A percentile compares a stretch with the other conserved stretches of the same genome.
Conservation (phyloP, 2,113 vertebrate species). For the Oreochromis tanganicae region DNA sequence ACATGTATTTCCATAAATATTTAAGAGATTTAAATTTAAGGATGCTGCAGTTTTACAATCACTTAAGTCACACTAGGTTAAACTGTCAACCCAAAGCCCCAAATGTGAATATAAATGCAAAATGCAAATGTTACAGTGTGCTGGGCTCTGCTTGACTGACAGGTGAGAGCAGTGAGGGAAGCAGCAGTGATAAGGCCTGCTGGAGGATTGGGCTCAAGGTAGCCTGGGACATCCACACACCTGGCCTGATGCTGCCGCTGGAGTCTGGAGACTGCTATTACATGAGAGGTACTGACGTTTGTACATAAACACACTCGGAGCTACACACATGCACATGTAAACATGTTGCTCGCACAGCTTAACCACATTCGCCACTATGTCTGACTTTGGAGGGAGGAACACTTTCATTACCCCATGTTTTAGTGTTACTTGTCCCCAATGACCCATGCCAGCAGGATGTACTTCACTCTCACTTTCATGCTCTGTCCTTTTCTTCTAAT, state of each 20-base stretch:
- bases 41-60: background rate
- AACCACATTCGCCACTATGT: background rate
- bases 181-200: constrained; percentile 70
- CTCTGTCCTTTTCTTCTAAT: background rate
- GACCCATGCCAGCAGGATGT: constrained; percentile 36
- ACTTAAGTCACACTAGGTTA: background rate
- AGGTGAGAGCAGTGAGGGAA: constrained; percentile 69
- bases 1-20: background rate
- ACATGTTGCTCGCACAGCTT: background rate
- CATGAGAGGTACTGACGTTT: constrained; percentile 67
- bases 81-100: background rate
- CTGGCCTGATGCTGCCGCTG: constrained; percentile 90
- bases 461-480: constrained; percentile 3
- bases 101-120: constrained; percentile 20
- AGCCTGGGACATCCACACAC: constrained; percentile 95
- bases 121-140: constrained; percentile 22
- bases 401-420: constrained; percentile 24
- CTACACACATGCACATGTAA: background rate
- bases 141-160: constrained; percentile 46
- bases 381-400: constrained; percentile 20
- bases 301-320: background rate
- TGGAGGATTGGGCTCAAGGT: constrained; percentile 95
- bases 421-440: constrained; percentile 44
- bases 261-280: constrained; percentile 91
- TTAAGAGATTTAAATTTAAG: background rate